Conservation (phyloP, 2,797 vertebrate genomes). For the Buceros bicornis region DNA sequence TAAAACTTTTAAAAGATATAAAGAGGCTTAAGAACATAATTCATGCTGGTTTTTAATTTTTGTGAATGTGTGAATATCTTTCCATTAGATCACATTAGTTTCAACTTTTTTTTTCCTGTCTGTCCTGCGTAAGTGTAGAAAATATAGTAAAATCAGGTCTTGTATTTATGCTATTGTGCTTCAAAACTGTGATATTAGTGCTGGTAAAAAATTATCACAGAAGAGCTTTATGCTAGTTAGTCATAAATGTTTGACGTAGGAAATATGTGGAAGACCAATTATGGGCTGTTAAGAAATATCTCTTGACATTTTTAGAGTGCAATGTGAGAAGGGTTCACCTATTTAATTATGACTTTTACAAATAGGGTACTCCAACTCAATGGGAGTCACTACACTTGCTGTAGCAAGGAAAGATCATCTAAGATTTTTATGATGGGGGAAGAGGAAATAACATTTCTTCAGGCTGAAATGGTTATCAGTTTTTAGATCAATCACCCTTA, state of each 20-base stretch:
- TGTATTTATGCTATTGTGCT: neutral
- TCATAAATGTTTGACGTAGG: constrained; percentile 43
- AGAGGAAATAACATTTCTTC: neutral
- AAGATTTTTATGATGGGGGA: neutral
- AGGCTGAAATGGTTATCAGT: neutral
- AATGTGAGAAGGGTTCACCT: neutral
- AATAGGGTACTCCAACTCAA: neutral
- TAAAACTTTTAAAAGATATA: neutral
- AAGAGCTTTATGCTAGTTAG: constrained; percentile 29
- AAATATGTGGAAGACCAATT: constrained; percentile 64
- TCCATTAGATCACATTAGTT: neutral
- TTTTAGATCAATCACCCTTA: constrained; percentile 16
- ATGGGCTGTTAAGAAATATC: constrained; percentile 42
- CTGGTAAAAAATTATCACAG: neutral
- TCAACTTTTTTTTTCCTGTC: neutral
- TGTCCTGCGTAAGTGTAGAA: neutral
- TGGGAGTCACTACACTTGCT: neutral
- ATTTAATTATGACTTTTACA: constrained; percentile 40
- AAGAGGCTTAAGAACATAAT: constrained; percentile 19
- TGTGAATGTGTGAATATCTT: neutral
- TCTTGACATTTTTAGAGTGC: constrained; percentile 68
- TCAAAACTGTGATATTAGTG: constrained; percentile 7
- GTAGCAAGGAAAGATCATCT: neutral
- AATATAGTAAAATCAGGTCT: neutral
- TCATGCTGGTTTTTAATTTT: neutral